Conservation (phyloP, 2,113 vertebrate genomes). For the Corythornis cristatus region DNA sequence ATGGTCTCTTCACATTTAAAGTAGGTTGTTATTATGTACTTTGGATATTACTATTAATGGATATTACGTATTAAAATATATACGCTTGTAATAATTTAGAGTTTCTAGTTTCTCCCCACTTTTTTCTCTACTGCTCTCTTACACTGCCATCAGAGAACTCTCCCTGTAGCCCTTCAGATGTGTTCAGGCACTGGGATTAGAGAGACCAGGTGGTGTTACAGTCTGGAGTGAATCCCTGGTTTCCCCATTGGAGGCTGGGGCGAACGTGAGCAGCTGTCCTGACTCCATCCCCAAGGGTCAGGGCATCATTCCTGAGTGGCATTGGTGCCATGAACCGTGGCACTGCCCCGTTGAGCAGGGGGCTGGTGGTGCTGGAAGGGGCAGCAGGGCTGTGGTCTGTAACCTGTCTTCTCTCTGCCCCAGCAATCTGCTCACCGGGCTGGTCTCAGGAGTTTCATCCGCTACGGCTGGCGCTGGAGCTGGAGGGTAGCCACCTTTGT, state of each 20-base stretch:
- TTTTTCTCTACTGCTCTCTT: background rate
- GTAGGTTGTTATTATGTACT: background rate
- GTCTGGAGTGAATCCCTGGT: background rate
- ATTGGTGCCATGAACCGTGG: rapidly evolving
- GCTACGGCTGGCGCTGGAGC: slow-evolving; percentile 94
- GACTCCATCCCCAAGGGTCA: rapidly evolving
- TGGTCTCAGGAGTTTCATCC: slow-evolving; percentile 86
- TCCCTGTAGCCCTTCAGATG: background rate
- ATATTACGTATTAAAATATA: background rate
- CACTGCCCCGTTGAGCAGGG: rapidly evolving
- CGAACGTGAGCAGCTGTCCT: rapidly evolving
- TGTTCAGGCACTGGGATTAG: background rate
- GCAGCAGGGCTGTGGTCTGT: background rate
- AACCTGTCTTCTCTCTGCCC: background rate
- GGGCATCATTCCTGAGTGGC: rapidly evolving
- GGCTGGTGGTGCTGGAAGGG: background rate
- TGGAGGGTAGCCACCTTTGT: slow-evolving; percentile 89
- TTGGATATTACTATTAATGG: background rate
- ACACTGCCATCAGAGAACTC: background rate
- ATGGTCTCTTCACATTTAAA: background rate
- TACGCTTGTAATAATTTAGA: background rate
- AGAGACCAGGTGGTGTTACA: background rate
- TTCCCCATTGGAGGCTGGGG: background rate
- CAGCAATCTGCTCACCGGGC: slow-evolving; percentile 89
- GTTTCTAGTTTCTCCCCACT: background rate